These are phyloP conservation scores for Heliconius eleuchia DNA, from an alignment of 1,140 invertebrate genomes.

Conservation along the genomic window DNA sequence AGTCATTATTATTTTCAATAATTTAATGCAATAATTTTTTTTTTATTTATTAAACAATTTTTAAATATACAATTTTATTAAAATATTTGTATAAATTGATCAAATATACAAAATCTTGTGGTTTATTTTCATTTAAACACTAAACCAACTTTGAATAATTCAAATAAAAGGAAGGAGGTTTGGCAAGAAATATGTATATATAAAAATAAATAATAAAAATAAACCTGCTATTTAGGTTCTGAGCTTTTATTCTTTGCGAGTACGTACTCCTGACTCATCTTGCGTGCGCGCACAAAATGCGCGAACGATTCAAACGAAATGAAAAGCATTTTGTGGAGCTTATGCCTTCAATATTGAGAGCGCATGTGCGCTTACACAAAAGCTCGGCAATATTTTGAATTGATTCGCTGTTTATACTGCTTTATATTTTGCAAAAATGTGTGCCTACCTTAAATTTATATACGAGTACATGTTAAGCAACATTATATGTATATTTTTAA, in stretches of 20 bases:
- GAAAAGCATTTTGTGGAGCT: slow-evolving; percentile 74
- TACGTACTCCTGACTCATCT: slow-evolving; percentile 61
- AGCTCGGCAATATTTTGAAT: slow-evolving; percentile 61
- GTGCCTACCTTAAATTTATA: not conserved
- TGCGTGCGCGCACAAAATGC: slow-evolving; percentile 68
- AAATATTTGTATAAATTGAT: not conserved
- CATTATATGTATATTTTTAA: too few relatives aligned
- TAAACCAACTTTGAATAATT: not conserved
- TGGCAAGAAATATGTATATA: not conserved
- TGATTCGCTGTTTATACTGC: slow-evolving; percentile 54
- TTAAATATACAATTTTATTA: not conserved
- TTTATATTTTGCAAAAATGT: slow-evolving; percentile 8
- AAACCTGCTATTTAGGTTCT: slow-evolving; percentile 16
- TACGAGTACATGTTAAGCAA: too few relatives aligned
- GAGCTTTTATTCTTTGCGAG: slow-evolving; percentile 45
- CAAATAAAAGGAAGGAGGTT: not conserved
- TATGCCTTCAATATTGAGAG: slow-evolving; percentile 56
- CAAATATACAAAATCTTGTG: not conserved
- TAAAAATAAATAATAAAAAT: slow-evolving; percentile 9
- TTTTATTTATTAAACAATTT: too few relatives aligned
- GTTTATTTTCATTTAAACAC: not conserved
- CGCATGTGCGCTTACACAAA: slow-evolving; percentile 71
- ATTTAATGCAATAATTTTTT: too few relatives aligned
- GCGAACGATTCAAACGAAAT: slow-evolving; percentile 74
- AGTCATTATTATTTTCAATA: too few relatives aligned